These are phyloP conservation scores for Cynocephalus volans DNA, from an alignment of 2,113 vertebrate genomes.

Conservation along the genomic window DNA sequence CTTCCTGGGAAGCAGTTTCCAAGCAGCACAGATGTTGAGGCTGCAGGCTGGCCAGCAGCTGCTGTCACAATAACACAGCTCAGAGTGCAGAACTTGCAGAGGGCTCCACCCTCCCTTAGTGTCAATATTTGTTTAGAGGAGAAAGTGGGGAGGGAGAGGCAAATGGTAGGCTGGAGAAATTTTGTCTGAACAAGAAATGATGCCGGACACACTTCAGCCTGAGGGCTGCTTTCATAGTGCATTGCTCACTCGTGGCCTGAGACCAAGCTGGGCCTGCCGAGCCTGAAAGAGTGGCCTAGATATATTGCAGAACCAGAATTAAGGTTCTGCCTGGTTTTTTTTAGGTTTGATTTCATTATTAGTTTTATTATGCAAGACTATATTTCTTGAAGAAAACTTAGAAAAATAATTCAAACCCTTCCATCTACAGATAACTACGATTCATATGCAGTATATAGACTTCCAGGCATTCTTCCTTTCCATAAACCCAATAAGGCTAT, in stretches of 20 bases:
- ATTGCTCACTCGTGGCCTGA: neutral
- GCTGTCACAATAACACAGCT: neutral
- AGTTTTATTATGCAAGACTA: neutral
- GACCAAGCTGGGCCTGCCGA: neutral
- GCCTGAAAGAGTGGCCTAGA: neutral
- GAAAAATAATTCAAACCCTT: neutral
- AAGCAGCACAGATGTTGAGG: neutral
- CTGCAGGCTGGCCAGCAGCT: neutral
- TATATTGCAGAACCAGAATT: neutral
- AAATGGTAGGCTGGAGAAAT: neutral
- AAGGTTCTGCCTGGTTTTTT: neutral
- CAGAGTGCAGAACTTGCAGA: neutral
- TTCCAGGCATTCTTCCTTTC: neutral
- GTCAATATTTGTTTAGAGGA: constrained; percentile 71
- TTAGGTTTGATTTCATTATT: neutral
- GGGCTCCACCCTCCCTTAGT: neutral
- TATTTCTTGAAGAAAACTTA: constrained; percentile 1
- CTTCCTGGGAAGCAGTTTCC: neutral
- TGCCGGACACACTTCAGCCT: neutral
- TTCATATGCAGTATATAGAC: neutral
- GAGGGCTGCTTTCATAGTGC: neutral
- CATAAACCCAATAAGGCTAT: neutral
- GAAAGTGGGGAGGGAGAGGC: neutral
- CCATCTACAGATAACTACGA: neutral
- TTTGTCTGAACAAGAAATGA: neutral